Evolutionary conservation across 2,888 invertebrate species (phyloP), one percentile per base, ranked within the genome.

Genomic region (Boloria selene): DNA sequence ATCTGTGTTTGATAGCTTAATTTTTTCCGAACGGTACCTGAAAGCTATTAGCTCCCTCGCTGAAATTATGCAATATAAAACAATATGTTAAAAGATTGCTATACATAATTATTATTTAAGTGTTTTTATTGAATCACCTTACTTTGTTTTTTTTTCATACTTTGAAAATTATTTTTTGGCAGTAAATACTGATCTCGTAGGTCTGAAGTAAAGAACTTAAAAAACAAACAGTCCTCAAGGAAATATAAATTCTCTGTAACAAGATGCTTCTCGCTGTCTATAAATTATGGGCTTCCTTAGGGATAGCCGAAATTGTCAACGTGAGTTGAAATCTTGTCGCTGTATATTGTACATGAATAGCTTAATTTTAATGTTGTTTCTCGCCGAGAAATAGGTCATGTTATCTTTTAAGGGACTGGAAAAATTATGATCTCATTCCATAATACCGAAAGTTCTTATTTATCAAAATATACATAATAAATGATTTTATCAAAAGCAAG

Each of bases 241-340:
- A 56, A 62, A 68, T 65, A 68, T 69, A 70, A 69, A 71, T 68
- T 64, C 16, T 51, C 44, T 16, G 65, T 67, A 71, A 69, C 65
- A 53, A 65, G 69, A 72, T 64, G 44, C 66, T 63, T 65, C 64
- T 54, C 44, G 53, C 22, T 58, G 47, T 49, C 60, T 22, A 70
- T 70, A 72, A 67, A 72, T 72, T 65, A 67, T 50, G 56, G 52
- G 31, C 44, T 49, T 65, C 72, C 72, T 64, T 45, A 17, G 70
- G 63, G 70, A 66, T 18, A 53, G 22, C 68, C 68, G 49, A 64
- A 71, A 67, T 59, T 67, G 71, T 69, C 69, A 59, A 52, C 67
- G 61, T 61, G 14, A 52, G 50, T 18, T 49, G 61, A 53, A 64
- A 64, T 62, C 45, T 62, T 38, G 31, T 44, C 60, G 51, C 55